Evolutionary conservation across 2,113 vertebrate genomes (phyloP), one percentile per base, ranked within the genome.

Genomic region (Trochalopteron elliotii): DNA sequence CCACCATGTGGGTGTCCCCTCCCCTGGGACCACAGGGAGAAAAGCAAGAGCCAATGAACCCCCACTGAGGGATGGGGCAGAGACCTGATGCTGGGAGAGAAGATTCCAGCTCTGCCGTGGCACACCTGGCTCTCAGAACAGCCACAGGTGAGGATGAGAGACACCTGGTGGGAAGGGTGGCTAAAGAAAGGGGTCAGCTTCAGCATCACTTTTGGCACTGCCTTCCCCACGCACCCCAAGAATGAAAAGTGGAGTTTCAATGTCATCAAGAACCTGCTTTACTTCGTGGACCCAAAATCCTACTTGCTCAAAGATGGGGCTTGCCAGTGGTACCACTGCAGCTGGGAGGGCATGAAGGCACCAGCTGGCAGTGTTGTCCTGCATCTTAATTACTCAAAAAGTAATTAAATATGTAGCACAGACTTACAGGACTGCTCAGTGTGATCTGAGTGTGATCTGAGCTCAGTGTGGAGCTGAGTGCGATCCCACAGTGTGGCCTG

Each of bases 201-300:
- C 83, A 67, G 94, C 87, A 69, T 22, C 39, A 8, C 76, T 49
- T 83, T 7, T 63, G 64, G 35, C 40, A 70, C 9, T 13, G 15
- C 64, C 31, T 37, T 56, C 84, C 39, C 75, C 25, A 56, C 8
- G 39, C 39, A 64, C 45, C 85, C 91, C 84, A 88, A 89, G 87
- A 94, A 91, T 56, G 30, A 87, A 91, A 94, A 84, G 75, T 25
- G 16, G 84, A 79, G 75, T 87, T 88, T 79, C 95, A 68, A 28
- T 11, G 86, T 60, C 87, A 91, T 69, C 87, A 75, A 88, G 93
- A 93, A 88, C 33, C 61, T 86, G 85, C 57, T 94, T 94, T 67
- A 78, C 93, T 91, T 3, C 9, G 69, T 94, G 95, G 82, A 89
- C 94, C 82, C 76, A 86, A 86, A 95, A 95, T 78, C 93, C 71